Base-by-base conservation (phyloP, 2,888 invertebrate genomes). In the Cyclophora albipunctata region DNA sequence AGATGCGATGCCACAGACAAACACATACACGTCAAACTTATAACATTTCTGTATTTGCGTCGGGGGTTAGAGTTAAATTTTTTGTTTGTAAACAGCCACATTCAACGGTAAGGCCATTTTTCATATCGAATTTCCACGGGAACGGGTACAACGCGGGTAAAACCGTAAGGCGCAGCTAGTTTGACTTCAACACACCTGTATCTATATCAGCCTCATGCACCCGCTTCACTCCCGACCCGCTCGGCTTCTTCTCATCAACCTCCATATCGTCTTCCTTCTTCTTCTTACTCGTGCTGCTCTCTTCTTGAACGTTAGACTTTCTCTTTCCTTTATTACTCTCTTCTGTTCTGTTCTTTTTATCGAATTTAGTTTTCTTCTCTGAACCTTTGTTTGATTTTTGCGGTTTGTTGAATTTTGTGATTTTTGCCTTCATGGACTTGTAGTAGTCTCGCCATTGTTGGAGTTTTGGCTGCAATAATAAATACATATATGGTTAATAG, bases 361-460 rank as follows among this genome's bases (percentile, higher is more conserved):
- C 79, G 3, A 59, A 59, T 61, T 84, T 85, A 0, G 63, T 43
- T 51, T 86, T 86, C 48, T 81, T 77, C 46, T 71, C 71, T 0
- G 49, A 40, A 47, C 68, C 71, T 57, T 84, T 82, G 54, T 75
- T 55, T 7, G 40, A 73, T 57, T 79, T 81, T 33, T 78, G 71
- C 52, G 78, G 71, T 53, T 81, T 82, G 40, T 78, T 73, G 4
- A 80, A 20, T 20, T 20, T 81, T 0, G 67, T 73, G 80, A 85
- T 84, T 57, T 83, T 84, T 34, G 84, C 83, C 58, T 85, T 85
- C 81, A 86, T 79, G 0, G 75, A 75, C 69, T 84, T 81, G 57
- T 84, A 87, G 55, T 60, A 78, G 2, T 81, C 81, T 2, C 79
- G 79, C 87, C 87, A 88, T 62, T 84, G 81, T 63, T 80, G 77